Evolutionary conservation across 2,113 vertebrate species (phyloP), one percentile per base, ranked within the genome.

Genomic region (Rana temporaria): DNA sequence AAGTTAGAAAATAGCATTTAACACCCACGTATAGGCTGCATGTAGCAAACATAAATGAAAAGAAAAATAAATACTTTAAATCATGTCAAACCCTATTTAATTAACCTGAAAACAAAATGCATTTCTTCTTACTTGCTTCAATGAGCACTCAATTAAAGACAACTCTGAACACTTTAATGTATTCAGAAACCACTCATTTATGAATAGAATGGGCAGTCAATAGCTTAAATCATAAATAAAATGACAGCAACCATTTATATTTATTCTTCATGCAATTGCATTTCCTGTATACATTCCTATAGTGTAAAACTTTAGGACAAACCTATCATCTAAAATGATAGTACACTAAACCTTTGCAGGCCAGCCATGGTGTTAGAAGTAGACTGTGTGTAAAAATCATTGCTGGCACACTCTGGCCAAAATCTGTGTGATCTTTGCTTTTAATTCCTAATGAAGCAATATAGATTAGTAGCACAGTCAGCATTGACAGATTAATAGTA

Each of bases 21-120:
- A 24, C 24, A 71, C 22, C 15, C 22, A 19, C 4, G 9, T 17
- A 18, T 32, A 57, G 26, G 56, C 4, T 26, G 3, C 20, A 71
- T 53, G 20, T 57, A 62, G 42, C 26, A 81, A 26, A 34, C 9
- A 81, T 63, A 30, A 63, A 34, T 42, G 72, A 71, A 63, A 52
- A 42, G 12, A 72, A 32, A 69, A 38, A 42, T 81, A 18, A 57
- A 22, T 24, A 32, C 53, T 70, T 52, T 69, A 62, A 70, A 48
- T 59, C 18, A 34, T 74, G 63, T 67, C 63, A 78, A 57, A 56
- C 22, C 63, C 22, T 18, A 66, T 17, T 32, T 55, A 78, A 78
- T 78, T 78, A 78, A 67, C 76, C 52, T 55, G 30, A 55, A 78
- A 65, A 67, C 18, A 26, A 56, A 78, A 67, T 72, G 52, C 24